Evolutionary conservation across 2,113 vertebrate genomes (phyloP).

Genomic region (Tragelaphus scriptus): DNA sequence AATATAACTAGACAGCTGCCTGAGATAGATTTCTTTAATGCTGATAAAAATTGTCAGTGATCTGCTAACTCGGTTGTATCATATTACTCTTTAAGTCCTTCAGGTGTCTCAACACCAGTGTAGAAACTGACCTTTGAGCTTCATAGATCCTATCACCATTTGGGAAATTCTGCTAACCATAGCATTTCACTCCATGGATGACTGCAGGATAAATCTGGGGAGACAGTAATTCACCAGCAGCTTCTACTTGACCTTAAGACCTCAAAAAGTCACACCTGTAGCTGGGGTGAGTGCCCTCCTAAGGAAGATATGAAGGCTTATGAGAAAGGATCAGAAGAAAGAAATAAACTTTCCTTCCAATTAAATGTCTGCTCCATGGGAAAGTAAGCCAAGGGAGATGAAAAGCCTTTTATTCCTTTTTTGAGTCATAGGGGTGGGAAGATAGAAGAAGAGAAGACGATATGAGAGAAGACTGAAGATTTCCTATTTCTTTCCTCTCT

Average conservation of each 20-base stretch:
- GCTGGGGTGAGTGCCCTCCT: background rate
- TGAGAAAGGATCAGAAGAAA: background rate
- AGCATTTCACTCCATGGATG: background rate
- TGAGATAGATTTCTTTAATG: background rate
- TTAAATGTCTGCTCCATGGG: background rate
- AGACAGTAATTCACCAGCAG: background rate
- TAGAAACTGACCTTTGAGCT: background rate
- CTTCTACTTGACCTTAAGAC: background rate
- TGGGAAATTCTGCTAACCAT: background rate
- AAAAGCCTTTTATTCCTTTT: background rate
- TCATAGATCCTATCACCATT: background rate
- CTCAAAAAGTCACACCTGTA: background rate
- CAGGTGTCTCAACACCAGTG: background rate
- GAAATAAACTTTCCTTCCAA: background rate
- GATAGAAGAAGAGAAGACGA: background rate
- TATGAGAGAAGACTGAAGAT: background rate
- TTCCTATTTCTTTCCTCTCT: background rate
- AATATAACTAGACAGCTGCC: background rate
- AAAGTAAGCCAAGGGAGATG: background rate
- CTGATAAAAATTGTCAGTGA: background rate
- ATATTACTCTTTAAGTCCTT: background rate
- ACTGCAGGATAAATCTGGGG: background rate
- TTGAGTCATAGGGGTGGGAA: background rate
- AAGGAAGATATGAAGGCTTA: background rate
- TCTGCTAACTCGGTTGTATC: background rate